Evolutionary conservation across 2,888 invertebrate genomes (phyloP).

Genomic region (Smittia sp.): DNA sequence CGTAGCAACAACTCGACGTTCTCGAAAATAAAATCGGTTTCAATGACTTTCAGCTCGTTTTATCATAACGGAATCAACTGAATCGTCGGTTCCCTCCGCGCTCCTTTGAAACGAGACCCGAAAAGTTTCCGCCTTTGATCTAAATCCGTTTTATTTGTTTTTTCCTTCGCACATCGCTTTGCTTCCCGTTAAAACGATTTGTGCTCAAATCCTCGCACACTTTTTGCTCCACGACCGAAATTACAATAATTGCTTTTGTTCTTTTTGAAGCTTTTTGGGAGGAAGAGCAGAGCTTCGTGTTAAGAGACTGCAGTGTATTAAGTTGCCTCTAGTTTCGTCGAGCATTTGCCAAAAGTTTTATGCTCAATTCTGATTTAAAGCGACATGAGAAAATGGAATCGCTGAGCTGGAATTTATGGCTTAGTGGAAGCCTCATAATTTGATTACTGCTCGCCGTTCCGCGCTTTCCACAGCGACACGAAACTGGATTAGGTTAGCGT

Average conservation of each 20-base stretch:
- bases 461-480: background rate
- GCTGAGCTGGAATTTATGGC: background rate
- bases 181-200: background rate
- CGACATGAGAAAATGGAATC: background rate
- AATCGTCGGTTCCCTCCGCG: no score
- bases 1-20: no score
- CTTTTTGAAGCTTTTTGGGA: background rate
- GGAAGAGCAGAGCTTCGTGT: background rate
- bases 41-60: no score
- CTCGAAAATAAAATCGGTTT: no score
- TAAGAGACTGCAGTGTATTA: background rate
- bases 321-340: no score
- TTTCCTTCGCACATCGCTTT: background rate
- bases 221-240: background rate
- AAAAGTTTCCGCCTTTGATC: conserved; percentile 1
- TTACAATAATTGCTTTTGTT: conserved; percentile 9
- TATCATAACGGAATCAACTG: no score
- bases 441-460: background rate
- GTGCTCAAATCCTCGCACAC: background rate
- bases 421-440: conserved; percentile 19
- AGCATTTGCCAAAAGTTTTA: no score
- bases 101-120: background rate
- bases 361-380: background rate
- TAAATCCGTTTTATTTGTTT: conserved; percentile 14
- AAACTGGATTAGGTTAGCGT: conserved; percentile 19